Base-by-base conservation (phyloP, 2,113 vertebrate genomes). In the Grammomys surdaster region DNA sequence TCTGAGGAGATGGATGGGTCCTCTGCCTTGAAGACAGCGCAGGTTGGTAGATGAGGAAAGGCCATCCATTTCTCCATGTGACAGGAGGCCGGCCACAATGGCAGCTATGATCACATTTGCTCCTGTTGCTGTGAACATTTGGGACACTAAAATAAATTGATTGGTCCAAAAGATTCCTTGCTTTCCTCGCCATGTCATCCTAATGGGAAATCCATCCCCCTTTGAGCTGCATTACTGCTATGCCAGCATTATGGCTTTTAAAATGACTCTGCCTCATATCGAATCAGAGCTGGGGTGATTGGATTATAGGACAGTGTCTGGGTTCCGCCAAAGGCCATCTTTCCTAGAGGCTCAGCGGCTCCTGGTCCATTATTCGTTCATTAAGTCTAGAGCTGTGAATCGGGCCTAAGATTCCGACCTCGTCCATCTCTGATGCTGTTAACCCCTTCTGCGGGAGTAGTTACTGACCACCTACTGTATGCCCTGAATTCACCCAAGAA, bases 61-160 rank as follows among this genome's bases (percentile, higher is more conserved):
- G 31, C 56, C 91, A 46, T 90, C 65, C 75, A 10, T 95, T 77
- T 91, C 58, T 48, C 70, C 13, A 33, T 0, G 20, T 93, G 96
- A 94, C 96, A 94, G 92, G 67, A 94, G 89, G 86, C 94, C 0
- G 13, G 60, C 86, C 94, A 54, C 91, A 85, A 33, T 3, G 65
- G 93, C 70, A 65, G 90, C 93, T 43, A 80, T 76, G 54, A 31
- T 54, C 31, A 13, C 3, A 24, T 48, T n/a, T 48, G 69, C 84
- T 69, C 56, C 95, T 67, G 46, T 73, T 51, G 40, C 85, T 76
- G 10, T 4, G 84, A 89, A 56, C 96, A 65, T 82, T 91, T 56
- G 75, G 93, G 89, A 96, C 78, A 81, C 91, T 96, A 91, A 97
- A 95, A 94, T 95, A 95, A 97, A 96, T 75, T 46, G 95, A 96